Base-by-base conservation (phyloP, 2,888 invertebrate genomes). In the Ochropleura plecta region DNA sequence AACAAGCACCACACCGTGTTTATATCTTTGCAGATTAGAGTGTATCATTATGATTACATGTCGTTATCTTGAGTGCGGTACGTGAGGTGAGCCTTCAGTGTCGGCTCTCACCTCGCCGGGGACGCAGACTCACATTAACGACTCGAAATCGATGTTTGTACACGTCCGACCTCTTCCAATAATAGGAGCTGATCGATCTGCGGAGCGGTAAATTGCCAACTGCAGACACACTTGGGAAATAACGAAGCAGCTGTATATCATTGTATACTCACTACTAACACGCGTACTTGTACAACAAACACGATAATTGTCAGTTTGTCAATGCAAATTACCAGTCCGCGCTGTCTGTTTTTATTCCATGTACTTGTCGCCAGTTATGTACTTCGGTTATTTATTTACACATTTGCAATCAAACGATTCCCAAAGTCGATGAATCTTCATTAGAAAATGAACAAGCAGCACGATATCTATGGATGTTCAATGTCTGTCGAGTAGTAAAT, bases 131-230 rank as follows among this genome's bases (percentile, higher is more conserved):
- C 90, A 92, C 93, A 95, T 94, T 95, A 96, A 95, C 95, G 94
- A 95, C 94, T 92, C 94, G 93, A 95, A 95, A 95, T 95, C 94
- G 95, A 94, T 96, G 96, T 96, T 96, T 96, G 95, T 94, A 96
- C 96, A 96, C 96, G 96, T 96, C 94, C 95, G 93, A 95, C 95
- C 95, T 94, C 96, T 93, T 91, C 95, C 93, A 93, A 95, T 96
- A 96, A 96, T 95, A 93, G 93, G 92, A 93, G 93, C 93, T 95
- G 96, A 95, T 95, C 95, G 94, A 95, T 93, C 94, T 94, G 90
- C 88, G 91, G 92, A 91, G 88, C 93, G 92, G 94, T 94, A 94
- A 96, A 96, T 96, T 96, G 93, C 95, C 91, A 93, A 93, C 91
- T 88, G 88, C 90, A 92, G 91, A 93, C 92, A 93, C 91, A 93